phyloP scores from a whole-genome alignment of 1,140 invertebrate species.

The Drosophila nasuta region DNA sequence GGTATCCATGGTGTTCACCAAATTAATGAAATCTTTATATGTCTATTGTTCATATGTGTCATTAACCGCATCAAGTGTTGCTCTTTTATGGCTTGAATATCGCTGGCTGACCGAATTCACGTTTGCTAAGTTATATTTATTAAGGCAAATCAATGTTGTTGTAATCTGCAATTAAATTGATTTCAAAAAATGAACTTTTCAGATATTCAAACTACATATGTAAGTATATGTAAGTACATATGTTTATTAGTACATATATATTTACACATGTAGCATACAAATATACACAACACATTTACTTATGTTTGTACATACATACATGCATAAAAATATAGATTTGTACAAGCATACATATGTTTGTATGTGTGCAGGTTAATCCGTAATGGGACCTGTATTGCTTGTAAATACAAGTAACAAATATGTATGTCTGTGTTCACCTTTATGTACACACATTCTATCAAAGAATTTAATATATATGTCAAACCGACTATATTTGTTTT shows the following conservation, averaged over 20 bases:
- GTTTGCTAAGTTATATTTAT: not conserved
- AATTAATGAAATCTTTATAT: not conserved
- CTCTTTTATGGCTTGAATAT: not conserved
- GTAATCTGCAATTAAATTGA: not conserved
- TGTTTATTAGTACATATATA: not conserved
- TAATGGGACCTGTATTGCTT: not conserved
- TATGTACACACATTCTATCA: not conserved
- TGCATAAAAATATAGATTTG: not conserved
- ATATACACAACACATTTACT: not conserved
- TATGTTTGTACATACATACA: slow-evolving; percentile 2
- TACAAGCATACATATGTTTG: not conserved
- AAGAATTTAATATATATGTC: not conserved
- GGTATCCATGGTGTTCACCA: slow-evolving; percentile 86
- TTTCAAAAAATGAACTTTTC: not conserved
- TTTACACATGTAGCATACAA: not conserved
- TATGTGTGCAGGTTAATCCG: not conserved
- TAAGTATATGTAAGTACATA: no score
- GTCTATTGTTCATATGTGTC: not conserved
- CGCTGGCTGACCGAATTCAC: not conserved
- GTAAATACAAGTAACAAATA: slow-evolving; percentile 1
- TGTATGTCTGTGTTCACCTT: not conserved
- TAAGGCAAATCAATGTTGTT: slow-evolving; percentile 1
- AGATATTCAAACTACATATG: not conserved
- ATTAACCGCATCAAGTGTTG: not conserved
- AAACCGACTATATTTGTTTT: no score